A percentile compares a stretch with the other conserved stretches of the same genome.
phyloP scores from a whole-genome alignment of 92 coral and sea anemone species.

The Epizoanthus scotinus region DNA sequence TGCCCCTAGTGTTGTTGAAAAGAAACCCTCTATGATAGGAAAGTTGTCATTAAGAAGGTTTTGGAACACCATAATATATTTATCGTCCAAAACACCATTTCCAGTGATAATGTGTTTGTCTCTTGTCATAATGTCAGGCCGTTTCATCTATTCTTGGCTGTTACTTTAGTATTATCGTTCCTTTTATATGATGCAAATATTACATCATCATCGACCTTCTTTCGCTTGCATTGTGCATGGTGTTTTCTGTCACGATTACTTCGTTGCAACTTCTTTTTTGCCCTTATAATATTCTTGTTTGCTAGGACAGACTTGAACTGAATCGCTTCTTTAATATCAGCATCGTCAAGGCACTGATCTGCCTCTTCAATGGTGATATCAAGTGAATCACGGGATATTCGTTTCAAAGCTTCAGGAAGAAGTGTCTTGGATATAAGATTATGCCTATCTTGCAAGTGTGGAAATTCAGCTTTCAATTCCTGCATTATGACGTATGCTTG shows the following conservation, averaged over 20 bases:
- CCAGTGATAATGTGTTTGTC: constrained; percentile 36
- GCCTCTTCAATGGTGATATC: constrained; percentile 29
- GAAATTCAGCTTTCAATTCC: constrained; percentile 35
- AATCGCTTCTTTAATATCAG: constrained; percentile 24
- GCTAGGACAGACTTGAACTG: not conserved
- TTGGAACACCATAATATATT: constrained; percentile 38
- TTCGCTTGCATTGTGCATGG: not conserved
- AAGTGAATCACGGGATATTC: constrained; percentile 27
- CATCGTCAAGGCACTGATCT: constrained; percentile 29
- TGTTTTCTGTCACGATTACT: not conserved
- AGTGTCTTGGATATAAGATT: constrained; percentile 20
- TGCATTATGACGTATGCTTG: constrained; percentile 12
- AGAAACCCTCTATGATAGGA: constrained; percentile 41
- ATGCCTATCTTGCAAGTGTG: constrained; percentile 8
- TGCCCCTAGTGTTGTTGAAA: constrained; percentile 45
- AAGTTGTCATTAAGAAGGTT: constrained; percentile 32
- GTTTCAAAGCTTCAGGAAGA: constrained; percentile 44
- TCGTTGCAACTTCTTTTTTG: constrained; percentile 10
- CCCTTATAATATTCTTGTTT: constrained; percentile 21
- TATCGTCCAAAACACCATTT: constrained; percentile 42
- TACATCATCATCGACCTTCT: constrained; percentile 13
- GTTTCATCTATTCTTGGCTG: not conserved
- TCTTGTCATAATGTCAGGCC: not conserved
- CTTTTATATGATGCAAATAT: not conserved
- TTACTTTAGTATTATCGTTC: constrained; percentile 2